phyloP scores from a whole-genome alignment of 2,113 vertebrate species.

The Ptyas mucosa region DNA sequence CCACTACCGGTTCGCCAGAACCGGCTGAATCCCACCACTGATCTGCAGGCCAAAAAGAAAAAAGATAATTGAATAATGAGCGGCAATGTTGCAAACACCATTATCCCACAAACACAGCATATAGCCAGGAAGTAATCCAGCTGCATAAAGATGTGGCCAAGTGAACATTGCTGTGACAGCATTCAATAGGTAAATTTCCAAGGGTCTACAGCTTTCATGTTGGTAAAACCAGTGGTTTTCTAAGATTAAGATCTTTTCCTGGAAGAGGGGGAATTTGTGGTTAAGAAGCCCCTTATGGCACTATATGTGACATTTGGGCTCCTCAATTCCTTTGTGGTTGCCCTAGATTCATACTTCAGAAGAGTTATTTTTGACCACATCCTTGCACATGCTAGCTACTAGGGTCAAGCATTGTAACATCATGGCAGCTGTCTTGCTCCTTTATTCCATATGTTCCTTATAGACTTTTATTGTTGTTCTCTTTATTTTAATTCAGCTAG shows the following conservation, averaged over 20 bases:
- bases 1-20: too few species aligned
- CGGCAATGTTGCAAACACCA: not conserved
- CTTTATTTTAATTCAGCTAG: constrained; percentile 50
- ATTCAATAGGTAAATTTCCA: not conserved
- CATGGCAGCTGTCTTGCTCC: not conserved
- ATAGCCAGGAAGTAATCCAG: not conserved
- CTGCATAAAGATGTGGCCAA: not conserved
- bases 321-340: not conserved
- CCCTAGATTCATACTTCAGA: not conserved
- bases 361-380: not conserved
- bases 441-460: not conserved
- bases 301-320: not conserved
- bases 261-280: not conserved
- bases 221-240: not conserved
- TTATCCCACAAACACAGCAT: not conserved
- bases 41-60: not conserved
- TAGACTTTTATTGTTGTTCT: constrained; percentile 19
- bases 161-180: not conserved
- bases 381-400: not conserved
- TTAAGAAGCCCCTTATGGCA: not conserved
- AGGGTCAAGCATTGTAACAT: not conserved
- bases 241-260: not conserved
- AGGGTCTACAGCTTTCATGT: not conserved
- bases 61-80: not conserved
- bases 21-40: too few species aligned